Evolutionary conservation across 2,113 vertebrate genomes (phyloP).

Genomic region (Cettia cetti): DNA sequence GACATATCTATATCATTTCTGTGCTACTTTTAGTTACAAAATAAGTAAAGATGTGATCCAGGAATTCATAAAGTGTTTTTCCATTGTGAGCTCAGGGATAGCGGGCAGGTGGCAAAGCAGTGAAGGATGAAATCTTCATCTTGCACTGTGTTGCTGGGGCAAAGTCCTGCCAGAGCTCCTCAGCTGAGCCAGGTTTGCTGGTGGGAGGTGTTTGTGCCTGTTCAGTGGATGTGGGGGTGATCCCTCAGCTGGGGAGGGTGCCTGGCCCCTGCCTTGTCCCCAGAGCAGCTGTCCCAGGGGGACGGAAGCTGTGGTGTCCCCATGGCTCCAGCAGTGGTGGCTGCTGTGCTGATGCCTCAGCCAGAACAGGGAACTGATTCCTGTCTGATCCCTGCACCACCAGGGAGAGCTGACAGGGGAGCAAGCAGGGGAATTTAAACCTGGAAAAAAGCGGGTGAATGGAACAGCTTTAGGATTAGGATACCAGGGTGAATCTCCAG

Average conservation of each 20-base stretch:
- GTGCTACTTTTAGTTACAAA: not conserved
- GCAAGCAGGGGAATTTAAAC: not conserved
- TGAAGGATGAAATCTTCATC: not conserved
- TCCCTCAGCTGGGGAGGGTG: not conserved
- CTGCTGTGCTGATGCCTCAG: not conserved
- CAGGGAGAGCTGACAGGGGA: not conserved
- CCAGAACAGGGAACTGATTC: not conserved
- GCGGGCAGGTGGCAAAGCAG: not conserved
- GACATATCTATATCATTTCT: not conserved
- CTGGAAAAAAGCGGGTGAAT: rapidly evolving
- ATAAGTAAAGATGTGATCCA: not conserved
- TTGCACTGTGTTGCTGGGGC: not conserved
- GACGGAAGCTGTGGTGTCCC: rapidly evolving
- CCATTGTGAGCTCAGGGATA: rapidly evolving
- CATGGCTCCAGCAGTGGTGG: not conserved
- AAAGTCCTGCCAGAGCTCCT: not conserved
- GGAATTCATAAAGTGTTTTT: not conserved
- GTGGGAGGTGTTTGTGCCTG: not conserved
- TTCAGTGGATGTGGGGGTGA: rapidly evolving
- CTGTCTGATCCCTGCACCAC: not conserved
- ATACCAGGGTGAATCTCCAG: not conserved
- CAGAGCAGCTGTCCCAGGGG: not conserved
- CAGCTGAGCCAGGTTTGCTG: not conserved
- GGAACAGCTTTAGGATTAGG: not conserved
- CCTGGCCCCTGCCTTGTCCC: not conserved